Base-by-base conservation (phyloP, 2,888 invertebrate species). In the Macroteleia sp. region DNA sequence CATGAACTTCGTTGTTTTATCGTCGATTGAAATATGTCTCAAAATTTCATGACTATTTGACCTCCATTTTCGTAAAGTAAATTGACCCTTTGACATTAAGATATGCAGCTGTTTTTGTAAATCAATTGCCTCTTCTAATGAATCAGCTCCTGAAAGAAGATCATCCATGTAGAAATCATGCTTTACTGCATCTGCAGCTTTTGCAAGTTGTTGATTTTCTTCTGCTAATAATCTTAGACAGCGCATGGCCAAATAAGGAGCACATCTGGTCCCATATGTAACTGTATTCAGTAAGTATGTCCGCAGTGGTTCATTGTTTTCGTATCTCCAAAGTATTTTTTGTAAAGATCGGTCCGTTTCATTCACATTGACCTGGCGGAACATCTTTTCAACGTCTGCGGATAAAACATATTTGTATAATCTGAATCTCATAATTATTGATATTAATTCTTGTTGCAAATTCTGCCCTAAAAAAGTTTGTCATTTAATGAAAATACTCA, bases 321-420 rank as follows among this genome's bases (percentile, higher is more conserved):
- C 44, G 1, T 52, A 9, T 1, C 74, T 17, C 87, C 87, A 89
- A 0, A 89, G 14, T 10, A 89, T 87, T 9, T 81, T 52, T 14
- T 85, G 85, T 28, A 75, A 80, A 10, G 81, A 71, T 3, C 69
- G 32, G 67, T 88, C 83, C 6, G 71, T 67, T 0, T 61, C 41
- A 9, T 39, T 82, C 8, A 1, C 39, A 6, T 28, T 10, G 25
- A 52, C 52, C 12, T 52, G 52, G 5, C 52, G 41, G 25, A 34
- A 64, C 84, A 88, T 88, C 74, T 88, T 86, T n/a, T 80, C 83
- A 19, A 89, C 82, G 54, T 88, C 88, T 6, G 83, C 86, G 2
- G 82, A 82, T 3, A 88, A 46, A 1, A 83, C 84, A 19, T 82
- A 77, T 0, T 12, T 14, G 41, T 83, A 61, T 5, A 44, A 56